These are phyloP conservation scores for Lasius platythorax DNA, from an alignment of 2,888 invertebrate genomes.

Conservation along the genomic window DNA sequence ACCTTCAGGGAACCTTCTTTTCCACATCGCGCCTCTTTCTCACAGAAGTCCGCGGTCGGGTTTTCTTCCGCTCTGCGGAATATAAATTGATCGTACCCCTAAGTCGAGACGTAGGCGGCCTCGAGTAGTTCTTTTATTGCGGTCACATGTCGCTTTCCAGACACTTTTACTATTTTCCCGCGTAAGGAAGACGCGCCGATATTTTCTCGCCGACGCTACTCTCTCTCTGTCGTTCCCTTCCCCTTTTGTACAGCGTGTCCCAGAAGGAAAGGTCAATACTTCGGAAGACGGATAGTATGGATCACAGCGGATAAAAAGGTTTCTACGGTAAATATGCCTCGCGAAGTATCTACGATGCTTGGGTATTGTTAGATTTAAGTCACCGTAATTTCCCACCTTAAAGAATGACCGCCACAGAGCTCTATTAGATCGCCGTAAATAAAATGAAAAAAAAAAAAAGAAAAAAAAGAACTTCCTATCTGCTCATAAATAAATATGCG, in stretches of 20 bases:
- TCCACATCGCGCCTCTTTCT: neutral
- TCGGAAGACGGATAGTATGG: neutral
- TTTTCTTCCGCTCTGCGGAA: conserved; percentile 8
- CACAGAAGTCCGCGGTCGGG: neutral
- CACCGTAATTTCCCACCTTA: neutral
- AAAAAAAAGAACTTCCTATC: neutral
- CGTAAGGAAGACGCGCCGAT: conserved; percentile 35
- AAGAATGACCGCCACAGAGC: neutral
- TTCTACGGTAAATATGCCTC: neutral
- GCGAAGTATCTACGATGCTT: neutral
- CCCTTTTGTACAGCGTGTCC: conserved; percentile 5
- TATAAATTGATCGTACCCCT: conserved; percentile 39
- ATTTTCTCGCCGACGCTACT: conserved; percentile 21
- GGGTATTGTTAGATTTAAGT: conserved; percentile 7
- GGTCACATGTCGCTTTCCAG: conserved; percentile 41
- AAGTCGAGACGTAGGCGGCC: conserved; percentile 26
- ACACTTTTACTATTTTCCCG: conserved; percentile 43
- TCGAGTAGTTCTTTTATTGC: conserved; percentile 24
- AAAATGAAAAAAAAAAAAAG: neutral
- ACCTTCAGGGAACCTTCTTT: neutral
- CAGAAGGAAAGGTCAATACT: conserved; percentile 39
- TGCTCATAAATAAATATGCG: conserved; percentile 11
- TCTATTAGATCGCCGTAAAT: neutral
- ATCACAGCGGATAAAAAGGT: conserved; percentile 5
- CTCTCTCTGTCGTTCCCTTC: neutral